Conservation (phyloP, 2,113 vertebrate species). For the Fregata magnificens region DNA sequence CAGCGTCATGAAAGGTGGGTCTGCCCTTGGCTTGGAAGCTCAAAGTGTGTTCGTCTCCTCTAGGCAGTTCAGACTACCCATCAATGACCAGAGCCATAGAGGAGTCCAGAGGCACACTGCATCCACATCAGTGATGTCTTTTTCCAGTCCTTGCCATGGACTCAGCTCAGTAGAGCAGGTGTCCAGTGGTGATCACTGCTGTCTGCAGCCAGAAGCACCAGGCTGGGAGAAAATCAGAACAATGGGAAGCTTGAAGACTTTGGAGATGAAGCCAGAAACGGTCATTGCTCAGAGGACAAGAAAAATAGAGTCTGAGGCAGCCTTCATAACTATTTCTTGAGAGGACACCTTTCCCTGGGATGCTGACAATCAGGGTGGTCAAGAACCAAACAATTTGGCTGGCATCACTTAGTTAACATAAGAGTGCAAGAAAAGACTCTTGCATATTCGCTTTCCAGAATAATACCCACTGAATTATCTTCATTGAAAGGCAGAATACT, state of each 20-base stretch:
- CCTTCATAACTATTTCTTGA: not conserved
- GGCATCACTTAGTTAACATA: fast-evolving
- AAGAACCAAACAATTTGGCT: not conserved
- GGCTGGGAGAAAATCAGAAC: not conserved
- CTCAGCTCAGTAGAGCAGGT: not conserved
- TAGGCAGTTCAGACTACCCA: not conserved
- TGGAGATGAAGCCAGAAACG: not conserved
- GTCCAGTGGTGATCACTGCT: fast-evolving
- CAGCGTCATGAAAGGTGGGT: fast-evolving
- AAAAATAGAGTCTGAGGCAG: not conserved
- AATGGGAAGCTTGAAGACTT: not conserved
- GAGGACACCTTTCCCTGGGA: not conserved
- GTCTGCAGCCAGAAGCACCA: not conserved
- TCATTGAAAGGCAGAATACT: not conserved
- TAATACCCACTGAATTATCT: not conserved
- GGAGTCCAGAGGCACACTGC: not conserved
- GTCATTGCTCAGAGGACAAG: not conserved
- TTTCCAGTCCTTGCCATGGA: not conserved
- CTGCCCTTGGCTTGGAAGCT: not conserved
- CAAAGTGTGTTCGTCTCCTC: not conserved
- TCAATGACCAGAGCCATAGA: not conserved
- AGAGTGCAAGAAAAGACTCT: not conserved
- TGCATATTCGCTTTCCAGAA: not conserved
- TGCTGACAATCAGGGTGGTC: not conserved
- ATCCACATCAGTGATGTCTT: fast-evolving